Base-by-base conservation (phyloP, 2,797 vertebrate genomes). In the Aplochiton taeniatus region DNA sequence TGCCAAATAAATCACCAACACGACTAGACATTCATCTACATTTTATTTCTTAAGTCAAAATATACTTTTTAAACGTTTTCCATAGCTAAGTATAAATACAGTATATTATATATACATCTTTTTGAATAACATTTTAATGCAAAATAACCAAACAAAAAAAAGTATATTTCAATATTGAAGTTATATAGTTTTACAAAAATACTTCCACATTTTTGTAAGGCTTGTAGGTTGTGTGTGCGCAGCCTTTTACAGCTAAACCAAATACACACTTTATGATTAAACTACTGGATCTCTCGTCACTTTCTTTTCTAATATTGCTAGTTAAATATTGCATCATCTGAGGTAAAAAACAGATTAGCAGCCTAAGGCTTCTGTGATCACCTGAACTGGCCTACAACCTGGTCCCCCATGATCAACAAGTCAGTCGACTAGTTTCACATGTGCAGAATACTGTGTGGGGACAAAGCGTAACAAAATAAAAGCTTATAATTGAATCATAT, bases 31-130 rank as follows among this genome's bases (percentile, higher is more conserved):
- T 68, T 67, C 56, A 74, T 63, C n/a, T 11, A 68, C 46, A 61
- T 61, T 85, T 86, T 87, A 88, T 87, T 88, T 65, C 66, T 31
- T 31, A 60, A 64, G 80, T 73, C 74, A 73, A 63, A 73, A 67
- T 70, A 67, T 74, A 81, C 66, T 78, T 43, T 42, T 9, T 49
- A 74, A 84, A 82, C 68, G 73, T 57, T 66, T 64, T 69, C 51
- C 54, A 61, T 78, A 55, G 61, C 48, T 71, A 65, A 79, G 62
- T 62, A 84, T 71, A 84, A 85, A 82, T 78, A 77, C n/a, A n/a
- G n/a, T n/a, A n/a, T n/a, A n/a, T n/a, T 77, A 78, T 63, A 81
- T 76, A 79, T 63, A 81, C 66, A 83, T 76, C 60, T 51, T 46
- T 58, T 56, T 70, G 14, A 79, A 67, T 60, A 65, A 59, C 74